Evolutionary conservation across 2,888 invertebrate species (phyloP).

Genomic region (Hylaea fasciaria): DNA sequence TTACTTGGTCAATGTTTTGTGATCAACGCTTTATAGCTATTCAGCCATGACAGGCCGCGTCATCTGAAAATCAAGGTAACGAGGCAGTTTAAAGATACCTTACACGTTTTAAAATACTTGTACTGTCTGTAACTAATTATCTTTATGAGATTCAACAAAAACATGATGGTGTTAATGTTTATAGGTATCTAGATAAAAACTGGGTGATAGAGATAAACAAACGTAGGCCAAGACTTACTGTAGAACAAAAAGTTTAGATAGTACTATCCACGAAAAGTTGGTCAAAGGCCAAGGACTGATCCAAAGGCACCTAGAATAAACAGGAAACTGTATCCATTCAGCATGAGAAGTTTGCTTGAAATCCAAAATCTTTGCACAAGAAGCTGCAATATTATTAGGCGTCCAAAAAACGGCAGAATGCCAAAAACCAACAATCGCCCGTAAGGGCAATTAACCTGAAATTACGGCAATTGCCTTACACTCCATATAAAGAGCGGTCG

Average conservation of each 20-base stretch:
- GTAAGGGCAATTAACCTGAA: conserved; percentile 12
- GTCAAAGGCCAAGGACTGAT: too few species aligned
- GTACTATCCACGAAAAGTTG: too few species aligned
- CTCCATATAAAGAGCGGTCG: conserved; percentile 6
- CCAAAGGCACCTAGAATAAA: too few species aligned
- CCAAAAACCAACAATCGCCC: conserved; percentile 6
- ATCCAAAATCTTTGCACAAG: too few species aligned
- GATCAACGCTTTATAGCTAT: conserved; percentile 34
- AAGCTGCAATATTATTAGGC: conserved; percentile 2
- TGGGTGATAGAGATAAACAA: too few species aligned
- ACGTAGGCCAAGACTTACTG: too few species aligned
- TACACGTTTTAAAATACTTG: not conserved
- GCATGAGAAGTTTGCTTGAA: too few species aligned
- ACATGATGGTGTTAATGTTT: too few species aligned
- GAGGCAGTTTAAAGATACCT: conserved; percentile 14
- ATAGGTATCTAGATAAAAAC: too few species aligned
- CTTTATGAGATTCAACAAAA: not conserved
- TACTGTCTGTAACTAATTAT: not conserved
- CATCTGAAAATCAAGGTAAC: conserved; percentile 31
- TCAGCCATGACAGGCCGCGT: conserved; percentile 30
- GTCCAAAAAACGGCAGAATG: not conserved
- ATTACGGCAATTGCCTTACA: conserved; percentile 1
- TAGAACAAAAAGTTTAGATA: too few species aligned
- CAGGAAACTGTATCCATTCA: too few species aligned
- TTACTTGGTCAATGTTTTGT: conserved; percentile 46